Evolutionary conservation across 92 coral and sea anemone genomes (phyloP).

Genomic region (Actinernus sp.): DNA sequence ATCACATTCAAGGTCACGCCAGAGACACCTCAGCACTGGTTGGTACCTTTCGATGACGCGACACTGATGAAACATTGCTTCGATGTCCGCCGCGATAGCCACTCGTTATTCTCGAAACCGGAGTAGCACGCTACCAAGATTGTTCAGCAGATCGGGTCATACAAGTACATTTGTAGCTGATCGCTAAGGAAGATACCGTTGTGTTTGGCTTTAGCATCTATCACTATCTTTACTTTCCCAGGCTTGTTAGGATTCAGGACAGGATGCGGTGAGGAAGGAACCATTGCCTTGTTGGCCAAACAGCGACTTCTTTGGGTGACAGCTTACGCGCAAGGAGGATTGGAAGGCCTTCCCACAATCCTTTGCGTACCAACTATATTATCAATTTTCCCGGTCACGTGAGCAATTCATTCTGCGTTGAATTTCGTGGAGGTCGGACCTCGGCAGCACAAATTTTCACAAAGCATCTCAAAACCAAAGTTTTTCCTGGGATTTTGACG

Average conservation of each 20-base stretch:
- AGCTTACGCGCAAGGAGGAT: constrained; percentile 30
- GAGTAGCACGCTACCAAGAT: constrained; percentile 18
- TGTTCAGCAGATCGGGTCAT: constrained; percentile 59
- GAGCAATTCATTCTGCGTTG: no score
- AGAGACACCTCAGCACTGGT: constrained; percentile 51
- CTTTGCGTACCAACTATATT: no score
- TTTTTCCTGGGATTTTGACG: no score
- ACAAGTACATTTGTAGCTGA: constrained; percentile 50
- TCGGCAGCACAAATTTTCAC: no score
- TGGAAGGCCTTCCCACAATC: no score
- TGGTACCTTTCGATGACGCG: constrained; percentile 60
- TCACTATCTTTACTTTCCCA: constrained; percentile 21
- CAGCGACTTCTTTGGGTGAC: constrained; percentile 12
- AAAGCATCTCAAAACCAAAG: no score
- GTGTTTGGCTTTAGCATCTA: no score
- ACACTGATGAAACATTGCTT: constrained; percentile 53
- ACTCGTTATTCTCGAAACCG: no score
- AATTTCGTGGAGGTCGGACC: no score
- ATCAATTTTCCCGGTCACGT: no score
- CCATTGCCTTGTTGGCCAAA: constrained; percentile 28
- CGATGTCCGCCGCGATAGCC: constrained; percentile 58
- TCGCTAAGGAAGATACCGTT: no score
- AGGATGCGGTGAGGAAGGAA: constrained; percentile 48
- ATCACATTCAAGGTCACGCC: constrained; percentile 46
- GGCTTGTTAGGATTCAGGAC: constrained; percentile 39